phyloP scores from a whole-genome alignment of 2,888 invertebrate genomes.

The Pecten maximus region DNA sequence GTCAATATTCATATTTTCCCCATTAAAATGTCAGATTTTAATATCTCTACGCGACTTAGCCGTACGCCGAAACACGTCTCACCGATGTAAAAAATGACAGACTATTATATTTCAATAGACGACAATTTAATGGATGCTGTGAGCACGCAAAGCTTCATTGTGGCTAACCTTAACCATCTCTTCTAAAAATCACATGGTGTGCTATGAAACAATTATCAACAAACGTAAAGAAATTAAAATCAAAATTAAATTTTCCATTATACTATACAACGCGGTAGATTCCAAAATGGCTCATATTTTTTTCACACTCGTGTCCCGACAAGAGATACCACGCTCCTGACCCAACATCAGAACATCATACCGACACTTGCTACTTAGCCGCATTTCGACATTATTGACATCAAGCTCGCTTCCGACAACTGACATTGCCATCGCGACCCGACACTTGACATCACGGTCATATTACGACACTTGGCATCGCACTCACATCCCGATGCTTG shows the following conservation, averaged over 20 bases:
- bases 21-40: background rate
- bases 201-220: background rate
- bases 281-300: no score
- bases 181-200: background rate
- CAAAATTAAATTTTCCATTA: background rate
- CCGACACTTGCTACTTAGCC: no score
- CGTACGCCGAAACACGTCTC: background rate
- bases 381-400: no score
- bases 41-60: background rate
- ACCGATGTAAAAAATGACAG: background rate
- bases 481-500: no score
- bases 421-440: no score
- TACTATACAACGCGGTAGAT: no score
- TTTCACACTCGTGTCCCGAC: no score
- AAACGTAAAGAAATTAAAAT: background rate
- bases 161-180: background rate
- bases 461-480: no score
- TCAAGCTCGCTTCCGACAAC: no score
- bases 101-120: background rate
- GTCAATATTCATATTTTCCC: background rate
- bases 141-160: background rate
- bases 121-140: background rate
- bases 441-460: no score
- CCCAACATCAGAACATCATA: no score
- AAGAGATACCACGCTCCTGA: no score